A percentile compares a stretch with the other conserved stretches of the same genome.
These are phyloP conservation scores for Piscicola geometra DNA, from an alignment of 2,888 invertebrate species.

Conservation along the genomic window DNA sequence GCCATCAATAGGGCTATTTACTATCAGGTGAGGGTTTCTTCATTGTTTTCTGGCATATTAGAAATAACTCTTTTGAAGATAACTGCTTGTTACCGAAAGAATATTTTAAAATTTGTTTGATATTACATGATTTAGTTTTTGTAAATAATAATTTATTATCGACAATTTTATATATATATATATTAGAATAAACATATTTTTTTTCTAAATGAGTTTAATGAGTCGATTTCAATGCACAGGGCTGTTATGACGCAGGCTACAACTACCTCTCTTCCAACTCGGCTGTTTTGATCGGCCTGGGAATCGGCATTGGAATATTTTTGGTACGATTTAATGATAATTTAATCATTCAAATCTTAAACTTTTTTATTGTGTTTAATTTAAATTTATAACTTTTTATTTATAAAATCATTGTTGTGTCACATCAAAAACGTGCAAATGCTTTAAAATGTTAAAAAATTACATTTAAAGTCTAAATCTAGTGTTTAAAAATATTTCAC, in stretches of 20 bases:
- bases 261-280: constrained; percentile 42
- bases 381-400: too few species aligned
- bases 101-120: too few species aligned
- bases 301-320: constrained; percentile 38
- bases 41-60: not conserved
- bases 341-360: not conserved
- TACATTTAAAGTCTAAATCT: too few species aligned
- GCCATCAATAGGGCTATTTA: constrained; percentile 45
- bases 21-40: too few species aligned
- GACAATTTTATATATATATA: too few species aligned
- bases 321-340: constrained; percentile 37
- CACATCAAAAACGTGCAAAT: not conserved
- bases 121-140: too few species aligned
- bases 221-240: too few species aligned
- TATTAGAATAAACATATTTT: not conserved
- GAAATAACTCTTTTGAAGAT: too few species aligned
- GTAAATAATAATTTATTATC: too few species aligned
- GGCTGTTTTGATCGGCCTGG: constrained; percentile 42
- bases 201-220: not conserved
- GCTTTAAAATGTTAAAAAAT: not conserved
- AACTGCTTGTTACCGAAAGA: too few species aligned
- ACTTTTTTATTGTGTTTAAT: too few species aligned
- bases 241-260: constrained; percentile 44
- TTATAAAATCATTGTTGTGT: not conserved
- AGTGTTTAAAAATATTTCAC: too few species aligned